Evolutionary conservation across 1,140 invertebrate genomes (phyloP), one percentile per base, ranked within the genome.

Genomic region (Drosophila auraria): DNA sequence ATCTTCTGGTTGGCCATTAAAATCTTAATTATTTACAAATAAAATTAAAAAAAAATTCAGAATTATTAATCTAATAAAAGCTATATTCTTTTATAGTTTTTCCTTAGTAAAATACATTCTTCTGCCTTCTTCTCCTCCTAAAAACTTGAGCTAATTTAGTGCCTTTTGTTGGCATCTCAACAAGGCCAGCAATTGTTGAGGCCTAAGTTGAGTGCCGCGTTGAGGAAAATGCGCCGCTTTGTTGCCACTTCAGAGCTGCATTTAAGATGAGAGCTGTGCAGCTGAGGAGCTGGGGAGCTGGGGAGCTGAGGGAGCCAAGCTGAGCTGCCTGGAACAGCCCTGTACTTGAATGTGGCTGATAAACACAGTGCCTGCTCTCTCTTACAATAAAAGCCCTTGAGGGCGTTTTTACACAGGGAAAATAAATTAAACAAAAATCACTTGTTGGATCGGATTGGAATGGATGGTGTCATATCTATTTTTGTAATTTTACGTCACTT

Each of bases 181-280:
- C 51, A 72, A 73, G 54, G 56, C 30, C 38, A 60, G 38, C 47
- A 44, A 73, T 73, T 73, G 70, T 73, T 47, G 50, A 8, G 63
- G 17, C 8, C 27, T 38, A 38, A 65, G 62, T 65, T 65, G 40
- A 33, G 27, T 50, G 65, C 27, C 33, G 54, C 25, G 36, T 38
- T 72, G 30, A 73, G 54, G 70, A 73, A 73, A 73, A 73, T 73
- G 70, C 70, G 54, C 56, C 58, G 71, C 70, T 73, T 73, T 73
- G 70, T 73, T 53, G 68, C 56, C 45, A 73, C 70, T 73, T 27
- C 25, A 72, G 14, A 72, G 14, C 20, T 12, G 42, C 44, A 60
- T 30, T 40, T 9, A 65, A 36, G 33, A 61, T 45, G 40, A 36
- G 53, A 61, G 56, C 23, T 36, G 25, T 12, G 50, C n/a, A 53